These are phyloP conservation scores for Cataglyphis cursor DNA, from an alignment of 2,888 invertebrate species.

Conservation along the genomic window DNA sequence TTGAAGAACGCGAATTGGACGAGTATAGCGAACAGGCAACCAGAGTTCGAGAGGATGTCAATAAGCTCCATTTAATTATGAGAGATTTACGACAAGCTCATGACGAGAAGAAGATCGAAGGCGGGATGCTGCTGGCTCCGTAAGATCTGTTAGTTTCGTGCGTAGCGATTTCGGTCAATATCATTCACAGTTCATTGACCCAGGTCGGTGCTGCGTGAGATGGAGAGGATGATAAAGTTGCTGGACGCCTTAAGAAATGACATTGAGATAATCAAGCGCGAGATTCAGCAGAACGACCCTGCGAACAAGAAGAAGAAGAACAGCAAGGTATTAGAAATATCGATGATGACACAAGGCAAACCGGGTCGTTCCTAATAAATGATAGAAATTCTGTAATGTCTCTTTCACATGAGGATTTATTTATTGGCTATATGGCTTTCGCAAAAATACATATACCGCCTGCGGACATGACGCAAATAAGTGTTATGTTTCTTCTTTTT, in stretches of 20 bases:
- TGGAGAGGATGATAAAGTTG: slow-evolving; percentile 71
- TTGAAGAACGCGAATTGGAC: slow-evolving; percentile 59
- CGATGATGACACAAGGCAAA: slow-evolving; percentile 40
- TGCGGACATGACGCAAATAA: slow-evolving; percentile 31
- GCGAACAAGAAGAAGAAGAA: slow-evolving; percentile 25
- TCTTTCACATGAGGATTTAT: slow-evolving; percentile 23
- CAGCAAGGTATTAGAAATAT: background rate
- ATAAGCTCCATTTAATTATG: slow-evolving; percentile 58
- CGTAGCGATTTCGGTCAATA: slow-evolving; percentile 47
- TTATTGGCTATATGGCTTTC: background rate
- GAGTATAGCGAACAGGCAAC: slow-evolving; percentile 43
- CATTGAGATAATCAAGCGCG: slow-evolving; percentile 56
- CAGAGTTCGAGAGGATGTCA: slow-evolving; percentile 61
- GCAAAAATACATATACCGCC: slow-evolving; percentile 9
- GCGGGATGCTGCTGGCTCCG: slow-evolving; percentile 75
- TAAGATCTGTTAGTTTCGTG: slow-evolving; percentile 64
- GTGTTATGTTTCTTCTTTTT: background rate
- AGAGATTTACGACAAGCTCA: slow-evolving; percentile 63
- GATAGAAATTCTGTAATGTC: slow-evolving; percentile 27
- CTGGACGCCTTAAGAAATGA: slow-evolving; percentile 64
- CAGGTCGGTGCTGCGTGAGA: slow-evolving; percentile 70
- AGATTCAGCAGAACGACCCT: slow-evolving; percentile 50
- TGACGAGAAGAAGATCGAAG: slow-evolving; percentile 63
- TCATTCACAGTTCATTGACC: slow-evolving; percentile 54
- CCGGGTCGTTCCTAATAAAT: slow-evolving; percentile 30